phyloP scores from a whole-genome alignment of 2,888 invertebrate species.

The Patella pellucida region DNA sequence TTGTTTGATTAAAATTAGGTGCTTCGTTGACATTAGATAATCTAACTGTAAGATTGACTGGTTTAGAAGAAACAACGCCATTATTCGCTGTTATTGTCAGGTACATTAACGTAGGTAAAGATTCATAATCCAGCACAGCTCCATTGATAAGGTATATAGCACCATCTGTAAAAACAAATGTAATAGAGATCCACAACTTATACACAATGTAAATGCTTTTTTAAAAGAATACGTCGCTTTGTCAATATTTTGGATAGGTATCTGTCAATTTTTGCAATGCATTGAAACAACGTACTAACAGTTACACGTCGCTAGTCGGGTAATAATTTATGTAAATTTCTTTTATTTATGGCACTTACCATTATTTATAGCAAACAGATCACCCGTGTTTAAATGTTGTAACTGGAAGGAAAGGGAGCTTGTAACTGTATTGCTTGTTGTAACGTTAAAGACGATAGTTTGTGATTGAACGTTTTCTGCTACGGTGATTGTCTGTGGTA shows the following conservation, averaged over 20 bases:
- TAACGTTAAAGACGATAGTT: not conserved
- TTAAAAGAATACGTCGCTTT: no score
- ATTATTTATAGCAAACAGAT: not conserved
- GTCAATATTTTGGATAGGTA: no score
- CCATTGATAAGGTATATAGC: not conserved
- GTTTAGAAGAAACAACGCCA: not conserved
- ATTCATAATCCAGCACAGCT: not conserved
- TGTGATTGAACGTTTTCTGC: not conserved
- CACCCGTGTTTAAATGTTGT: not conserved
- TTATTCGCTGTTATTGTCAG: not conserved
- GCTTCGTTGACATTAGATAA: constrained; percentile 1
- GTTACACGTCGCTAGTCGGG: no score
- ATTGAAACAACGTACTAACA: no score
- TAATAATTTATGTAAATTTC: no score
- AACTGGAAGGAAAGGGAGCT: not conserved
- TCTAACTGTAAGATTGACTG: not conserved
- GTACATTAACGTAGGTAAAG: not conserved
- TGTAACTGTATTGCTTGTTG: not conserved
- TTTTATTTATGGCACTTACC: not conserved
- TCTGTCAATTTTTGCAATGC: no score
- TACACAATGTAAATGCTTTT: no score
- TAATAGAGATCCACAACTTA: not conserved
- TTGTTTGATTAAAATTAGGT: not conserved
- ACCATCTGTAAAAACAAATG: not conserved
- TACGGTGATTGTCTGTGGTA: not conserved